Evolutionary conservation across 2,113 vertebrate species (phyloP), one percentile per base, ranked within the genome.

Genomic region (Peromyscus polionotus): DNA sequence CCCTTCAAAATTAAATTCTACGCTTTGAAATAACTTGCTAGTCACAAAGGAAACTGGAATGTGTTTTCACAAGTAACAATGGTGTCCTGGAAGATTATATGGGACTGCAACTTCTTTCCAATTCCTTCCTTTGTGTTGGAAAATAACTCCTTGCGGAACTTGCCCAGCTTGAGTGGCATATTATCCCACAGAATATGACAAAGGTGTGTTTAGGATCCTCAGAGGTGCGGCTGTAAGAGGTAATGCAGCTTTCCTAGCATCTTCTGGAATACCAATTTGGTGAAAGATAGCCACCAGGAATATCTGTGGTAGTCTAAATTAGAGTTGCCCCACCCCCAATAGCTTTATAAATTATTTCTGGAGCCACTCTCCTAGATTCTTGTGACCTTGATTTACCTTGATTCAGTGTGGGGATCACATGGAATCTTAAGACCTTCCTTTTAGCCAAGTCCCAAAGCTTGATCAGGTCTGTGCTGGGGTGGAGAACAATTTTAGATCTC

Each of bases 401-500:
- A 70, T 70, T 70, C 5, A 4, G 12, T 36, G 67, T 70, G 67
- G 14, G 67, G 5, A 36, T 70, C 14, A 70, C 4, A 2, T 36
- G 33, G 12, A 36, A 36, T 36, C 33, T 70, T 70, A 54, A 70
- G 7, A 51, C 11, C n/a, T 11, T 48, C 36, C 39, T 48, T 39
- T 70, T 42, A 59, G 7, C 51, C 45, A 76, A 26, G 28, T 65
- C 24, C 81, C 24, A 61, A 17, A 65, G 7, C 61, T 57, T 57
- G 45, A 86, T 31, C 45, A 86, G 73, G 68, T 31, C 36, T 31
- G 5, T 26, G 9, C 19, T 24, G 33, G 61, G 42, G 26, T 26
- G 45, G 36, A 79, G 79, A 88, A 95, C 16, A 90, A 86, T 57
- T 87, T 86, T 63, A 76, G 39, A 88, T 28, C 31, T 84, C 63